Base-by-base conservation (phyloP, 2,113 vertebrate genomes). In the Microcebus jonahi region DNA sequence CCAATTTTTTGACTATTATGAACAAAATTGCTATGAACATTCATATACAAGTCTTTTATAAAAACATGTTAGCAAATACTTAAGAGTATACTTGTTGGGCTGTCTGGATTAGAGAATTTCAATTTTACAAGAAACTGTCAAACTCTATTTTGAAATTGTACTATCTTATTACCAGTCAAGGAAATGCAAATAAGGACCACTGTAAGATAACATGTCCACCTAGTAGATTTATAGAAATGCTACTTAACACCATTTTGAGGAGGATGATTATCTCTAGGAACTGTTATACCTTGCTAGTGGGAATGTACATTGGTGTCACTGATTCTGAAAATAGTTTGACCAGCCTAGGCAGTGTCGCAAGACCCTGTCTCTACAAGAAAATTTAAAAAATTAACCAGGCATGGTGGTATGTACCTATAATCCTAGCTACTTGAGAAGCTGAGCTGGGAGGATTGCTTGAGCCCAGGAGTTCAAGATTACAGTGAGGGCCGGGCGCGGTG, bases 41-140 rank as follows among this genome's bases (percentile, higher is more conserved):
- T 84, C 68, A 7, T 92, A 55, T 88, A 63, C 20, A 88, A 71
- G n/a, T 84, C 57, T 92, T 88, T 77, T 65, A 80, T 50, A 75
- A 42, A 53, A 86, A 57, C 73, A 93, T 92, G 12, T 91, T 89
- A 94, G 75, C 20, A 91, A 80, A 67, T 91, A 77, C 48, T 65
- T 80, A 71, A 68, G 67, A 91, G 34, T 81, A 31, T 67, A 88
- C 57, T 76, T 89, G 39, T 50, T 85, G 68, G 77, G 61, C 73
- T 59, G 89, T 57, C 75, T 73, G n/a, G 23, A 67, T 59, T 73
- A 63, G 23, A 80, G n/a, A 83, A 73, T 97, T 97, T 97, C 34
- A 79, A 5, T 88, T 88, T 94, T 93, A 79, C 88, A 70, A 83
- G 53, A 93, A 88, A 57, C 63, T 76, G 31, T 93, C 31, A 90